These are phyloP conservation scores for Amphipoea lucens DNA, from an alignment of 2,888 invertebrate genomes.

Conservation along the genomic window DNA sequence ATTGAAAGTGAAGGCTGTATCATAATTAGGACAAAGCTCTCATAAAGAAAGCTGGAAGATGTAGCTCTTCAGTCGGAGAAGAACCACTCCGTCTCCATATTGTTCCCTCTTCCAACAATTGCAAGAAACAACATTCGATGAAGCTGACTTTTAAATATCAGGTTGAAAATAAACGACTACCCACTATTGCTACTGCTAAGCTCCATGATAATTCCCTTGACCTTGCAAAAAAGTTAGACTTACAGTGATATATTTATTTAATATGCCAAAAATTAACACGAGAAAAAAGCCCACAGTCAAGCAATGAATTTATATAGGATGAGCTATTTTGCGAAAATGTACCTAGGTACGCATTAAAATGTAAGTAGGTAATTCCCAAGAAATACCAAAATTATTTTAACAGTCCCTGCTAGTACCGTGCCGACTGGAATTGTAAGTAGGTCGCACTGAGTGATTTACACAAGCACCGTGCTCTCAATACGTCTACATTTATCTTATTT, in stretches of 20 bases:
- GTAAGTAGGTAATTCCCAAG: constrained; percentile 24
- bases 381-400: constrained; percentile 35
- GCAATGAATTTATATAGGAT: constrained; percentile 7
- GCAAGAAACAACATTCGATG: not conserved
- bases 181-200: not conserved
- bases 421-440: constrained; percentile 59
- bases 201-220: not conserved
- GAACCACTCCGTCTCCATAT: not conserved
- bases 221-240: not conserved
- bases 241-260: not conserved
- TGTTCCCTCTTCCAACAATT: not conserved
- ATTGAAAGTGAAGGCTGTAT: not conserved
- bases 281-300: not conserved
- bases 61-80: not conserved
- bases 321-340: not conserved
- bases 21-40: not conserved
- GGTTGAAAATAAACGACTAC: too few species aligned
- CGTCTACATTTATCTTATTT: constrained; percentile 64
- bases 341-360: not conserved
- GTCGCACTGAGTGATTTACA: constrained; percentile 65
- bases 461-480: constrained; percentile 54
- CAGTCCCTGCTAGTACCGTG: constrained; percentile 8
- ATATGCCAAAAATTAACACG: not conserved
- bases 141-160: not conserved
- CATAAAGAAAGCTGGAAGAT: not conserved